These are phyloP conservation scores for Eupithecia exiguata DNA, from an alignment of 2,888 invertebrate genomes.

Conservation along the genomic window DNA sequence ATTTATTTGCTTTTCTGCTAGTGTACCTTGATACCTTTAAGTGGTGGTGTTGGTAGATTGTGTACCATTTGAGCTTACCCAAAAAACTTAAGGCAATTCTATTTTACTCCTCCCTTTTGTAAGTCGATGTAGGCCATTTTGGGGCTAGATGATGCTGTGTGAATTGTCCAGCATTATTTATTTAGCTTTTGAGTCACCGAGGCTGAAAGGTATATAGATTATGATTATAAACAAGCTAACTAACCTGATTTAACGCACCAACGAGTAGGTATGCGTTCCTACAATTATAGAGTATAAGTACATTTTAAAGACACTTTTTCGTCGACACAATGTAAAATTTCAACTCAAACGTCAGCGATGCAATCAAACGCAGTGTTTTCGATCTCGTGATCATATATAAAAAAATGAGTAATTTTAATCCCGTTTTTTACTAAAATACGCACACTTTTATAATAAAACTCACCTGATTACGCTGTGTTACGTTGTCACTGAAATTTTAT, in stretches of 20 bases:
- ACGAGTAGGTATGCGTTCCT: background rate
- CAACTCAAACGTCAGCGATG: no score
- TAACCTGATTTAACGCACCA: background rate
- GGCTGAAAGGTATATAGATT: no score
- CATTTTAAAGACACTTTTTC: background rate
- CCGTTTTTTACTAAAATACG: no score
- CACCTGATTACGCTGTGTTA: no score
- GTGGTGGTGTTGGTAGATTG: no score
- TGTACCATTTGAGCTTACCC: background rate
- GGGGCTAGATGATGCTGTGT: background rate
- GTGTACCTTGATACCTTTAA: background rate
- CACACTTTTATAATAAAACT: no score
- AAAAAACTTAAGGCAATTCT: background rate
- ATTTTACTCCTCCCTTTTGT: background rate
- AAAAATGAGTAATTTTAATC: no score
- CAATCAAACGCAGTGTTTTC: no score
- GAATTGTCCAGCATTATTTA: background rate
- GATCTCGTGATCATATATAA: no score
- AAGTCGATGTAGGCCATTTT: background rate
- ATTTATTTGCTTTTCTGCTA: constrained; percentile 17
- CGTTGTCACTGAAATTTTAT: no score
- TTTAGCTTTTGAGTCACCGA: background rate
- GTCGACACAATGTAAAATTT: background rate
- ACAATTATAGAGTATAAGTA: background rate
- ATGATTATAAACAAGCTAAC: background rate